These are phyloP conservation scores for Antheraea assamensis DNA, from an alignment of 2,888 invertebrate genomes.

Conservation along the genomic window DNA sequence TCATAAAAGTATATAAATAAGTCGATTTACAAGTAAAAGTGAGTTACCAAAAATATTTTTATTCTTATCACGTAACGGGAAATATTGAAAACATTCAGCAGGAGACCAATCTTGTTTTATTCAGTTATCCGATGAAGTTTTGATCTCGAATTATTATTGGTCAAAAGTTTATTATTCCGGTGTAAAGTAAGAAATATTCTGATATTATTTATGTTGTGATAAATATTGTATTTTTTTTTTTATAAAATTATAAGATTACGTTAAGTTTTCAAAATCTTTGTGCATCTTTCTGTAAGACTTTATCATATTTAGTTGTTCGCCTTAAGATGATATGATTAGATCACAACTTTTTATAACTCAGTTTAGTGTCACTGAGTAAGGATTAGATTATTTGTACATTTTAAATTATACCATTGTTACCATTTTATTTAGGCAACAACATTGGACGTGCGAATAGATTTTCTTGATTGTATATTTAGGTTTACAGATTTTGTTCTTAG, in stretches of 20 bases:
- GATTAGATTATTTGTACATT: too few relatives aligned
- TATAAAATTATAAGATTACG: not conserved
- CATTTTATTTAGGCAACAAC: not conserved
- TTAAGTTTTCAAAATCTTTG: too few relatives aligned
- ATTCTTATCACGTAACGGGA: constrained; percentile 2
- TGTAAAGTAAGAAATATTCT: not conserved
- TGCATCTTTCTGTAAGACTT: too few relatives aligned
- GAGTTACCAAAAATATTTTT: not conserved
- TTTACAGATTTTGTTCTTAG: not conserved
- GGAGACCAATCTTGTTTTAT: not conserved
- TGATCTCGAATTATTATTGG: not conserved
- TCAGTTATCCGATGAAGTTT: not conserved
- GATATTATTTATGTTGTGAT: not conserved
- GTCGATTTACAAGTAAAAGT: not conserved
- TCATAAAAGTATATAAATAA: not conserved
- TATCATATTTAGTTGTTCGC: too few relatives aligned
- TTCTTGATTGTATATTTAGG: not conserved
- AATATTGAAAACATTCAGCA: not conserved
- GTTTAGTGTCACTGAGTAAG: not conserved
- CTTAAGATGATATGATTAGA: too few relatives aligned
- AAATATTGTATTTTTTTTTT: not conserved
- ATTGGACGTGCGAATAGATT: not conserved
- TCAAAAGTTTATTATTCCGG: not conserved
- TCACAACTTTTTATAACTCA: not conserved
- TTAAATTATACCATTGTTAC: not conserved